These are phyloP conservation scores for Athene noctua DNA, from an alignment of 2,113 vertebrate species.

Conservation along the genomic window DNA sequence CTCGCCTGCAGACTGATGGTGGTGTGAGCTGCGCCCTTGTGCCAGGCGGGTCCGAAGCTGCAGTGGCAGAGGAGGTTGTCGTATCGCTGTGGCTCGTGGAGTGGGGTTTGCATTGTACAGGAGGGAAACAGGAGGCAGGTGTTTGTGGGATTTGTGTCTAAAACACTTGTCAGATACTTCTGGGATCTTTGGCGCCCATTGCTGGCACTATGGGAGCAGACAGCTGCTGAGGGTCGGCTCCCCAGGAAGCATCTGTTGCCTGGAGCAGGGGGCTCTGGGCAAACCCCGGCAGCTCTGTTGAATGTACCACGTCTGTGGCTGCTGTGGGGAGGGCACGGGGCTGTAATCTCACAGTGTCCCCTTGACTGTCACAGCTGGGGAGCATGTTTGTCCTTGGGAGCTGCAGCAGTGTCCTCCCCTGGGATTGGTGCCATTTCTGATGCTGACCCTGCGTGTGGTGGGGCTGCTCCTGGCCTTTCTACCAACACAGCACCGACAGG, in stretches of 20 bases:
- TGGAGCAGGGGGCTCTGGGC: background rate
- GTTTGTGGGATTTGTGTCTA: background rate
- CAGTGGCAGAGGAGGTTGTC: background rate
- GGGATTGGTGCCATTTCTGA: fast-evolving
- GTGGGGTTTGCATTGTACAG: fast-evolving
- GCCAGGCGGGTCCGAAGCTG: background rate
- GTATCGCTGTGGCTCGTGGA: fast-evolving
- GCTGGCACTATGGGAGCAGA: background rate
- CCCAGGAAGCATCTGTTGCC: background rate
- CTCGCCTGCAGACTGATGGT: background rate
- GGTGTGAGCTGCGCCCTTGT: background rate
- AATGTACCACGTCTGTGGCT: fast-evolving
- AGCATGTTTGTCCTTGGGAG: background rate
- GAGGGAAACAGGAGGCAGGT: background rate
- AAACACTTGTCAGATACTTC: background rate
- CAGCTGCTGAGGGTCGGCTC: background rate
- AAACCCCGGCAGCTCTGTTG: background rate
- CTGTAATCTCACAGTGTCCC: background rate
- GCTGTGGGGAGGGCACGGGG: background rate
- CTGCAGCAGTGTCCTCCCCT: background rate
- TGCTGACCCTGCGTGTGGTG: fast-evolving
- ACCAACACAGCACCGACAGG: fast-evolving
- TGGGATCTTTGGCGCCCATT: background rate
- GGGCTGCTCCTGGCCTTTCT: background rate
- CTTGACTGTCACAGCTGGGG: background rate